Conservation (phyloP, 1,140 invertebrate genomes). For the Aplysia californica region DNA sequence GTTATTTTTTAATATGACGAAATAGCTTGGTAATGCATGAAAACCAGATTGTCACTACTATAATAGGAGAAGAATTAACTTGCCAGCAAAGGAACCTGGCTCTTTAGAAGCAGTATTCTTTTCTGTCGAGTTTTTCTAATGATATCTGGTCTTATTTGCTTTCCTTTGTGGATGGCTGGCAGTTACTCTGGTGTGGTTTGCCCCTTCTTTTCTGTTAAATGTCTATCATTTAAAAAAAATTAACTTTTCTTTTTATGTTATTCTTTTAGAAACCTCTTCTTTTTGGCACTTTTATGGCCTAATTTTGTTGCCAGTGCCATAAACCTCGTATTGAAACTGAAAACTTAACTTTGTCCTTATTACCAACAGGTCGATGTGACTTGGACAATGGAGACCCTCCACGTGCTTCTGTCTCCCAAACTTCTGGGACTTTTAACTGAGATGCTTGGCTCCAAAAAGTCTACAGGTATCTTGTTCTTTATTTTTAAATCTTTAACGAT, state of each 20-base stretch:
- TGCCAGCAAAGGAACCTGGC: no score
- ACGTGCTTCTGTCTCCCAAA: constrained; percentile 15
- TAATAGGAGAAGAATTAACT: no score
- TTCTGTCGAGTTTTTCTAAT: no score
- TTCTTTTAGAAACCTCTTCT: not conserved
- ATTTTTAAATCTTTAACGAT: not conserved
- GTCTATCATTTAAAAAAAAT: not conserved
- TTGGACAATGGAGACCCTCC: constrained; percentile 19
- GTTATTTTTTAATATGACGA: no score
- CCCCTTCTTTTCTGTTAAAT: not conserved
- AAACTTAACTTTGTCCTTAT: not conserved
- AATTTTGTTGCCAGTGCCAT: not conserved
- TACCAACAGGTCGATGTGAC: constrained; percentile 13
- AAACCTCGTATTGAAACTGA: not conserved
- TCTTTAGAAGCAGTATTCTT: no score
- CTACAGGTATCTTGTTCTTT: not conserved
- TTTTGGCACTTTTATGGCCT: not conserved
- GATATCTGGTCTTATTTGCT: no score
- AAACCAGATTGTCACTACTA: no score
- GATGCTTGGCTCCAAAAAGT: not conserved
- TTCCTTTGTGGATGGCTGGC: no score
- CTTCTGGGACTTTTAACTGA: constrained; percentile 1
- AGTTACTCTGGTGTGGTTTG: not conserved
- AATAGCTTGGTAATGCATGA: no score
- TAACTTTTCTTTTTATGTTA: not conserved